Evolutionary conservation across 2,797 vertebrate genomes (phyloP).

Genomic region (Gallirallus australis): DNA sequence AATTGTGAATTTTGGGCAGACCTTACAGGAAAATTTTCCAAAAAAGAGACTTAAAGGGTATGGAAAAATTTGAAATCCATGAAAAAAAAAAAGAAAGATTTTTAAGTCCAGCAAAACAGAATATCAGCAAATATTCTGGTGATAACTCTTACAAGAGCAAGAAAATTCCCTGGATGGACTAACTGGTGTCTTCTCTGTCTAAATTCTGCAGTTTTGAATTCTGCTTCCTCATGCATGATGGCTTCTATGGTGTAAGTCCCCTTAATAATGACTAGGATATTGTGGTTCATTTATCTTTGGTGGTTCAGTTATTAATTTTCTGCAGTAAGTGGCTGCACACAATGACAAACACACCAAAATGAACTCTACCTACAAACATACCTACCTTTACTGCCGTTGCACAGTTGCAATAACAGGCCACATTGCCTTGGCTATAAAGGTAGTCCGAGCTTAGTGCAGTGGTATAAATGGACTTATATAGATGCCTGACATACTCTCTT

Average conservation of each 20-base stretch:
- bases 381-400: neutral
- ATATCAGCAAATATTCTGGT: neutral
- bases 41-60: neutral
- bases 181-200: neutral
- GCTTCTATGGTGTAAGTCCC: neutral
- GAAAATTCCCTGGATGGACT: neutral
- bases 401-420: neutral
- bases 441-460: neutral
- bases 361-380: neutral
- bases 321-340: neutral
- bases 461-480: neutral
- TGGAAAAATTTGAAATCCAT: neutral
- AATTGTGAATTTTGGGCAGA: slow-evolving; percentile 43
- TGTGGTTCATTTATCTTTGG: neutral
- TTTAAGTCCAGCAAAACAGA: neutral
- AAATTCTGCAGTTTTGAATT: neutral
- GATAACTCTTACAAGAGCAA: neutral
- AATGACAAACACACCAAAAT: neutral
- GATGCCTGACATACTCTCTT: neutral
- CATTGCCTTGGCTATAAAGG: fast-evolving
- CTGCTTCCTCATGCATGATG: neutral
- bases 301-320: neutral
- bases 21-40: neutral
- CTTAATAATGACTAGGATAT: neutral
- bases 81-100: neutral